Evolutionary conservation across 2,797 vertebrate species (phyloP).

Genomic region (Manis javanica): DNA sequence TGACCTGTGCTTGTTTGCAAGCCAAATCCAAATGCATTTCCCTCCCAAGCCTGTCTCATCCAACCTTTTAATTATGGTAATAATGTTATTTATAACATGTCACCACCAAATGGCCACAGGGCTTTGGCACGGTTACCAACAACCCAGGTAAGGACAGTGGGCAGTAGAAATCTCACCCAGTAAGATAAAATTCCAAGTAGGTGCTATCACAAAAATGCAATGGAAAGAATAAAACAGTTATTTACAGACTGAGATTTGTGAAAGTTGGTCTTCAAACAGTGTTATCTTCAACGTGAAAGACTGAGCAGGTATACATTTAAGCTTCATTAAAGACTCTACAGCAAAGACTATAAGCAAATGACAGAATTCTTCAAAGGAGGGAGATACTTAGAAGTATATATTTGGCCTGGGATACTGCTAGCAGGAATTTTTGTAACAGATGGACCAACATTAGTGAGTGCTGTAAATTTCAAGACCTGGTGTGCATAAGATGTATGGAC

Average conservation of each 20-base stretch:
- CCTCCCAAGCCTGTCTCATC: conserved; percentile 7
- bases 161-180: background rate
- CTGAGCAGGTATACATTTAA: background rate
- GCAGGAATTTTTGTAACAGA: background rate
- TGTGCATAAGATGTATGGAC: background rate
- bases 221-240: background rate
- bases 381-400: background rate
- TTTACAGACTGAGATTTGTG: background rate
- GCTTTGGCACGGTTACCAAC: background rate
- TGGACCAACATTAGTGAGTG: background rate
- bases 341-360: background rate
- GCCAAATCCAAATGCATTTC: conserved; percentile 21
- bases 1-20: conserved; percentile 24
- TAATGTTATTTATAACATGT: conserved; percentile 59
- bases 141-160: background rate
- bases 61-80: conserved; percentile 68
- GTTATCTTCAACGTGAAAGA: background rate
- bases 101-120: conserved; percentile 60
- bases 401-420: background rate
- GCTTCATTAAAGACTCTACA: background rate
- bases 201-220: background rate
- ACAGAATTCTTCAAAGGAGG: conserved; percentile 1
- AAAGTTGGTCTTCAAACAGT: background rate
- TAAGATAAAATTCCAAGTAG: background rate
- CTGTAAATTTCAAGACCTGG: background rate